Conservation (phyloP, 2,888 invertebrate genomes). For the Nemotelus nigrinus region DNA sequence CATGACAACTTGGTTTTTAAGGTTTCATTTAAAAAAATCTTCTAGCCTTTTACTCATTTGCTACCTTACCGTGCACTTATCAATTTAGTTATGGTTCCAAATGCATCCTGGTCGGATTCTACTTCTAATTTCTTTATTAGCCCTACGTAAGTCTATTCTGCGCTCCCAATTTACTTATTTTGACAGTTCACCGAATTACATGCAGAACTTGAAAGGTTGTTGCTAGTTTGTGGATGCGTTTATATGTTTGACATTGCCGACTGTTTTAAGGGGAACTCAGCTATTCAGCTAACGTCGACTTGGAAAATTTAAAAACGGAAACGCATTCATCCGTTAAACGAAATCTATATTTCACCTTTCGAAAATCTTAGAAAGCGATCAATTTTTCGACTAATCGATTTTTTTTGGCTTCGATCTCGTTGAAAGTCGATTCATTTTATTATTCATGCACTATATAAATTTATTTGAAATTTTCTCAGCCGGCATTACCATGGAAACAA, state of each 20-base stretch:
- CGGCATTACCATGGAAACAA: no score
- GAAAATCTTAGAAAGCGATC: no score
- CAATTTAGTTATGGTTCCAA: not conserved
- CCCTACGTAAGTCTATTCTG: not conserved
- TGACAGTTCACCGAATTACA: not conserved
- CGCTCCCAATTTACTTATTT: not conserved
- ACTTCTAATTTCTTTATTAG: no score
- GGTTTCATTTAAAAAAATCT: not conserved
- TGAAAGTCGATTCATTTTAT: no score
- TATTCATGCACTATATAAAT: no score
- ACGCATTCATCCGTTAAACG: no score
- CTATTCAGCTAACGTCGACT: constrained; percentile 7
- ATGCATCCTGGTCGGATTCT: not conserved
- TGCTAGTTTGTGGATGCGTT: not conserved
- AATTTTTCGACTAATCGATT: no score
- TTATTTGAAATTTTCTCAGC: no score
- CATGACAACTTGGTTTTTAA: not conserved
- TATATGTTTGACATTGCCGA: not conserved
- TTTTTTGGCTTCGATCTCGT: no score
- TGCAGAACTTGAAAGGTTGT: not conserved
- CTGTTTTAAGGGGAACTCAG: not conserved
- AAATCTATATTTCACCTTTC: no score
- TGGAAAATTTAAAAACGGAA: not conserved
- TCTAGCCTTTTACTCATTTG: not conserved
- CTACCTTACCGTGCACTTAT: not conserved